Percentiles rank a stretch among this genome's conserved stretches.
phyloP scores from a whole-genome alignment of 2,888 invertebrate genomes.

The Lycaena phlaeas region DNA sequence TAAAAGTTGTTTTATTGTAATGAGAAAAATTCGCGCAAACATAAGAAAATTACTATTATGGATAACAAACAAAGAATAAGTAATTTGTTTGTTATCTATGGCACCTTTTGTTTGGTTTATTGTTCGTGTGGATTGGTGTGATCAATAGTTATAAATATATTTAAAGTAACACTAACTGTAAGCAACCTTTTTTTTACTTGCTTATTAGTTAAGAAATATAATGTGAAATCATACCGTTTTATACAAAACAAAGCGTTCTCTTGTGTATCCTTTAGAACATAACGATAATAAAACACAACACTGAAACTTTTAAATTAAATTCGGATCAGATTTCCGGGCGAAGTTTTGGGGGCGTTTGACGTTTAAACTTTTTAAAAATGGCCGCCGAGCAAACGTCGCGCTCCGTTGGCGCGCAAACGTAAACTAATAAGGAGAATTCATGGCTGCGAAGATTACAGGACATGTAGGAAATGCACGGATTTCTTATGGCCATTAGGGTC shows the following conservation, averaged over 20 bases:
- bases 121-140: too few relatives aligned
- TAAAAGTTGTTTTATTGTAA: too few relatives aligned
- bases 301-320: constrained; percentile 9
- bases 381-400: constrained; percentile 35
- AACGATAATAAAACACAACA: constrained; percentile 8
- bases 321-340: constrained; percentile 9
- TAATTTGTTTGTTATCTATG: too few relatives aligned
- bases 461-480: constrained; percentile 20
- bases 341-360: constrained; percentile 13
- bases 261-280: constrained; percentile 10
- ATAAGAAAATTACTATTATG: too few relatives aligned
- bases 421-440: constrained; percentile 32
- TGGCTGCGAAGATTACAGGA: constrained; percentile 23
- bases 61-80: too few relatives aligned
- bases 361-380: constrained; percentile 25
- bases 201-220: too few relatives aligned
- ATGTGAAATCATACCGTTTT: constrained; percentile 4
- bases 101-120: too few relatives aligned
- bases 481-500: constrained; percentile 20
- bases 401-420: constrained; percentile 40
- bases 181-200: too few relatives aligned
- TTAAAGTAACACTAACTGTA: too few relatives aligned
- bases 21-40: too few relatives aligned
- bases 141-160: too few relatives aligned
- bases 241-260: constrained; percentile 3